These are phyloP conservation scores for Rhyacophila evoluta DNA, from an alignment of 2,888 invertebrate genomes.

Conservation along the genomic window DNA sequence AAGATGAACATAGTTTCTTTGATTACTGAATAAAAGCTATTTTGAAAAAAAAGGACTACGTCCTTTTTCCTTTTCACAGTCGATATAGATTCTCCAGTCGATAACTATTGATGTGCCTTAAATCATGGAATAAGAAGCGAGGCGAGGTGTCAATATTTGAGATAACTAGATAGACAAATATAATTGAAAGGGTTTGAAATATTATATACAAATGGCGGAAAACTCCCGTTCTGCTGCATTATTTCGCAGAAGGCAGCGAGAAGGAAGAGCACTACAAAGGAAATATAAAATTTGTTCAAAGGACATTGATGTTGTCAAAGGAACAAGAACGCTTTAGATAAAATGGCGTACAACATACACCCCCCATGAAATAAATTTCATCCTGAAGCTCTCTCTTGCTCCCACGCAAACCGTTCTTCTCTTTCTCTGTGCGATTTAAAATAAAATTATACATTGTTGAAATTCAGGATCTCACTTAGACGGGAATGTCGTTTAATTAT, in stretches of 20 bases:
- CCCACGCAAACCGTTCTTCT: too few relatives aligned
- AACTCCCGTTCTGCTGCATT: constrained; percentile 14
- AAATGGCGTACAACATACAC: neutral
- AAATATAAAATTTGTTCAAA: constrained; percentile 19
- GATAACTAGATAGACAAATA: constrained; percentile 17
- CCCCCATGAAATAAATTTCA: neutral
- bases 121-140: too few relatives aligned
- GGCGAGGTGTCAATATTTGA: neutral
- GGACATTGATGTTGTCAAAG: constrained; percentile 1
- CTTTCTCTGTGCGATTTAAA: neutral
- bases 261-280: constrained; percentile 10
- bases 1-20: too few relatives aligned
- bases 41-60: too few relatives aligned
- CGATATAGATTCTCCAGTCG: too few relatives aligned
- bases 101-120: neutral
- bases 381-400: too few relatives aligned
- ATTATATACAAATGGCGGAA: neutral
- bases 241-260: neutral
- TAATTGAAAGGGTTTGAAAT: constrained; percentile 17
- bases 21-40: too few relatives aligned
- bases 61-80: too few relatives aligned
- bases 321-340: neutral
- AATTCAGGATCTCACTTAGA: neutral
- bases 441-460: neutral
- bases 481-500: neutral